These are phyloP conservation scores for Drosophila rufa DNA, from an alignment of 1,140 invertebrate species.

Conservation along the genomic window DNA sequence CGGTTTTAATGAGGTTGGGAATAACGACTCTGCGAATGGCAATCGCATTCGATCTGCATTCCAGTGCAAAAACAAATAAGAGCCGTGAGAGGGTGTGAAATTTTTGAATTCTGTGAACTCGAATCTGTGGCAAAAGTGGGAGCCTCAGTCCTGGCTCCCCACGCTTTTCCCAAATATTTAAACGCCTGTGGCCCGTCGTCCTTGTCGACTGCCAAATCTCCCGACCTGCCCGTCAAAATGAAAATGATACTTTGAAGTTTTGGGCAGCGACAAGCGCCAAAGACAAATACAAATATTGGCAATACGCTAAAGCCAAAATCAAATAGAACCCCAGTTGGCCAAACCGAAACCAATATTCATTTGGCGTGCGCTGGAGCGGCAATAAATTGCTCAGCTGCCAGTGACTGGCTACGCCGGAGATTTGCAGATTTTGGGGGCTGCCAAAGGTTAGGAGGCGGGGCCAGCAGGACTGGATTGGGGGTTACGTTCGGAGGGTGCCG, in stretches of 20 bases:
- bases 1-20: conserved; percentile 21
- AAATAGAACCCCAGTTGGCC: conserved; percentile 65
- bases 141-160: neutral
- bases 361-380: conserved; percentile 71
- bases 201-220: conserved; percentile 7
- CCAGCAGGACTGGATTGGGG: neutral
- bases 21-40: conserved; percentile 5
- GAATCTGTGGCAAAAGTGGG: conserved; percentile 17
- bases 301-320: conserved; percentile 78
- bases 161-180: conserved; percentile 29
- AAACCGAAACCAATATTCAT: conserved; percentile 73
- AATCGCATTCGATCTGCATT: conserved; percentile 36
- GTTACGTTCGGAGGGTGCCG: neutral
- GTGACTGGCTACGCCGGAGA: conserved; percentile 36
- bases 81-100: conserved; percentile 56
- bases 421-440: conserved; percentile 30
- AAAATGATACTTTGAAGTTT: conserved; percentile 74
- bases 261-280: conserved; percentile 58
- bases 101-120: conserved; percentile 26
- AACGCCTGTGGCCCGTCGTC: conserved; percentile 18
- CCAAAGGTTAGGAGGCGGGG: conserved; percentile 15
- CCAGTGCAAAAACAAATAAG: conserved; percentile 38
- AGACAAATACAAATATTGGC: conserved; percentile 80
- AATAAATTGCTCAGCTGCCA: conserved; percentile 72
- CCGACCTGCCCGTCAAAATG: conserved; percentile 50